phyloP scores from a whole-genome alignment of 2,113 vertebrate species.

The Zingel zingel region DNA sequence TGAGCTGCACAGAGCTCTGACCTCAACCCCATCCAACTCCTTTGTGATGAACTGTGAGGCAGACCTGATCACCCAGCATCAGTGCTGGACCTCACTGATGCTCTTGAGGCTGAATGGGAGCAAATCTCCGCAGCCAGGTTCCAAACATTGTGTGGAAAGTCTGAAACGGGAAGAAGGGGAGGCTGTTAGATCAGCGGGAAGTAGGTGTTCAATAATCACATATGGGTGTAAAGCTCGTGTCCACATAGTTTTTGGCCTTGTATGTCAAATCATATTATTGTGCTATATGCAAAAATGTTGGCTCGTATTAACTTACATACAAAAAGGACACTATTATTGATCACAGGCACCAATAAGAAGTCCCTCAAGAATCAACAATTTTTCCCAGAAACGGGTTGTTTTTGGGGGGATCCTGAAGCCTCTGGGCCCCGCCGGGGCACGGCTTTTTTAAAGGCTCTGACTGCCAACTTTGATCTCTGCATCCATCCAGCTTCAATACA shows the following conservation, averaged over 20 bases:
- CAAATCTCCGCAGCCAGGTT: neutral
- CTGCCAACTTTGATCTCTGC: constrained; percentile 77
- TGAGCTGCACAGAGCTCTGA: neutral
- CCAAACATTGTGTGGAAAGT: neutral
- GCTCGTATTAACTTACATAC: neutral
- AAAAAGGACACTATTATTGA: neutral
- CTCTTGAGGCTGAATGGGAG: neutral
- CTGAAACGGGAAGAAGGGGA: neutral
- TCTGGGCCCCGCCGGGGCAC: constrained; percentile 5
- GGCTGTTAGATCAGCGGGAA: neutral
- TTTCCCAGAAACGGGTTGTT: constrained; percentile 25
- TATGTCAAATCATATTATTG: neutral
- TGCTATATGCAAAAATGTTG: neutral
- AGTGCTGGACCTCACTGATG: neutral
- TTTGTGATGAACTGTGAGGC: neutral
- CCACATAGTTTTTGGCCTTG: neutral
- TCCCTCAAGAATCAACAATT: neutral
- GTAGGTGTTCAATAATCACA: neutral
- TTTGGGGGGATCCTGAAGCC: neutral
- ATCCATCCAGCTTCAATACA: constrained; percentile 77
- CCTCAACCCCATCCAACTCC: neutral
- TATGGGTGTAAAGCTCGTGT: neutral
- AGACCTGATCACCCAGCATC: neutral
- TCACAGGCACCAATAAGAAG: too few relatives aligned
- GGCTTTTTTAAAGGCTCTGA: constrained; percentile 45